These are phyloP conservation scores for Cervus canadensis DNA, from an alignment of 2,113 vertebrate genomes.

Conservation along the genomic window DNA sequence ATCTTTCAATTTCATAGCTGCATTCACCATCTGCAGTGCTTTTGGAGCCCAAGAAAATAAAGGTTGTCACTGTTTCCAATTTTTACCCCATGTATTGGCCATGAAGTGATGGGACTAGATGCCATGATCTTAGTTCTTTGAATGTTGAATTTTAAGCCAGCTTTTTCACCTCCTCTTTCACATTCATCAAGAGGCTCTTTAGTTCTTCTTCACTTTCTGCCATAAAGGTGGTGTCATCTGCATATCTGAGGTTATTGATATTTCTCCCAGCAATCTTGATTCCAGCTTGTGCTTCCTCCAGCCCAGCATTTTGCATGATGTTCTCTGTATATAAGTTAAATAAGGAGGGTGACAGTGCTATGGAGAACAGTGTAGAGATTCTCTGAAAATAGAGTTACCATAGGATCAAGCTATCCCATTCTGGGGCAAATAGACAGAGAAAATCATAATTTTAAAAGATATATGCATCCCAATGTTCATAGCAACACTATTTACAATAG, in stretches of 20 bases:
- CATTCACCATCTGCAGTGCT: background rate
- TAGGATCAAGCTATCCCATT: background rate
- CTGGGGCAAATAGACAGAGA: background rate
- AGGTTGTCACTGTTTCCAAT: background rate
- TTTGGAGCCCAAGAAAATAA: background rate
- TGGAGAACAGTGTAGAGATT: background rate
- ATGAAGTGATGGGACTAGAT: background rate
- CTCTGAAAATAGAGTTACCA: background rate
- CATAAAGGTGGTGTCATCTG: background rate
- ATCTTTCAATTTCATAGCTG: background rate
- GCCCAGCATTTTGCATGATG: accelerated
- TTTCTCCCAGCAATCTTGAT: background rate
- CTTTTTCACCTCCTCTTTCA: background rate
- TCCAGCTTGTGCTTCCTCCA: background rate
- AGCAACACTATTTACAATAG: background rate
- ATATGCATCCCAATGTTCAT: background rate
- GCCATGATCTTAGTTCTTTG: background rate
- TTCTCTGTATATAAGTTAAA: background rate
- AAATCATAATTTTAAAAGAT: background rate
- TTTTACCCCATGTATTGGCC: background rate
- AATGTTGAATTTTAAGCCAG: background rate
- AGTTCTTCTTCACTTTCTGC: background rate
- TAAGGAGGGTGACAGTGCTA: background rate
- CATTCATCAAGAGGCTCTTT: background rate
- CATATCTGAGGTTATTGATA: background rate